A percentile compares a stretch with the other conserved stretches of the same genome.
phyloP scores from a whole-genome alignment of 2,113 vertebrate species.

The Oriolus oriolus region DNA sequence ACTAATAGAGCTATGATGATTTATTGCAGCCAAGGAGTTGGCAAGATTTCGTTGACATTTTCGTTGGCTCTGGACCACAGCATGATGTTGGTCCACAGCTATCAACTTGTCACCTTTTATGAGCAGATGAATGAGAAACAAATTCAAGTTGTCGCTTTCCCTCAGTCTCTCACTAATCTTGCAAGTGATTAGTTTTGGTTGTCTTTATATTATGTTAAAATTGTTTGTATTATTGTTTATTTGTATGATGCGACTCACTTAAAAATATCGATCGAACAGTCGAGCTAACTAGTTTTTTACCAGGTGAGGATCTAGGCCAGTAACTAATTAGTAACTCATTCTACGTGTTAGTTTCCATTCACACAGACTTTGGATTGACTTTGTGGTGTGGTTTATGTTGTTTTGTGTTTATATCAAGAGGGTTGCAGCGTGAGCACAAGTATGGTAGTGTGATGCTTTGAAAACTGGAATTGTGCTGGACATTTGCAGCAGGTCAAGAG shows the following conservation, averaged over 20 bases:
- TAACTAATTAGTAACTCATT: neutral
- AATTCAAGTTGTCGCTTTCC: neutral
- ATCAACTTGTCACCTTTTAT: conserved; percentile 16
- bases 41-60: conserved; percentile 10
- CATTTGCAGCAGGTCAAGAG: neutral
- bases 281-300: neutral
- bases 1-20: neutral
- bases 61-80: neutral
- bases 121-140: neutral
- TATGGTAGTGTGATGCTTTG: neutral
- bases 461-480: neutral
- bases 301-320: neutral
- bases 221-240: neutral
- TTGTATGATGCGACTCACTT: neutral
- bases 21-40: conserved; percentile 8
- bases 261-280: neutral
- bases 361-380: neutral
- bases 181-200: neutral
- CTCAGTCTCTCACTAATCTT: neutral
- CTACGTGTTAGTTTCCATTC: neutral
- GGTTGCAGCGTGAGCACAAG: neutral
- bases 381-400: neutral
- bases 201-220: neutral
- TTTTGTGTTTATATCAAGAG: neutral
- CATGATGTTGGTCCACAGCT: neutral